Base-by-base conservation (phyloP, 2,888 invertebrate genomes). In the Frankliniella fusca region DNA sequence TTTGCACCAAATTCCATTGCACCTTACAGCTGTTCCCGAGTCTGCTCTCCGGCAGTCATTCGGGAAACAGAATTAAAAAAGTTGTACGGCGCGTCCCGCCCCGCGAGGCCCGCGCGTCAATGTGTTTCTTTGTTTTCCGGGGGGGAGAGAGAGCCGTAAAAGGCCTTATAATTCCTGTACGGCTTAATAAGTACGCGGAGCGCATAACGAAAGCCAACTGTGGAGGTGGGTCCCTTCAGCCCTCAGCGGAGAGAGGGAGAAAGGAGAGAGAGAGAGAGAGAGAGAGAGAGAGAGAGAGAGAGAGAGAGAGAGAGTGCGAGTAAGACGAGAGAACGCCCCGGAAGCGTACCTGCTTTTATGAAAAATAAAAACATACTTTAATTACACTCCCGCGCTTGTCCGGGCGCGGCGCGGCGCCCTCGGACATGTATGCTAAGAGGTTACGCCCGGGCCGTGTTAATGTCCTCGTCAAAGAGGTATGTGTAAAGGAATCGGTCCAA, bases 281-380 rank as follows among this genome's bases (percentile, higher is more conserved):
- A 38, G 38, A 38, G 38, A 38, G 38, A 38, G 38, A 38, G 38
- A 38, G 38, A 38, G 38, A 38, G 38, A 38, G 38, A 38, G 38
- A 38, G 38, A 38, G 38, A 38, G 38, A 38, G 38, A 38, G 38
- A 38, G 38, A 38, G 38, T 3, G 38, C 2, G 38, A 38, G 38
- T 3, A 5, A 38, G 38, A 38, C 3, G 5, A 5, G 38, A 38
- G 38, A 5, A 38, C 38, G 38, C 38, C 38, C 38, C 2, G 38
- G 38, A 38, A 38, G 38, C 38, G 38, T 38, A 38, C 38, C 38
- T 38, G 70, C 10, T 23, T 76, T 76, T 76, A 76, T 76, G 70
- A 76, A 76, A 76, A 76, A 76, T 76, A 76, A 76, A 76, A 76
- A 76, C 70, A 8, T 76, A 10, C 27, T 27, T 76, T 76, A 23